Evolutionary conservation across 2,113 vertebrate genomes (phyloP), one percentile per base, ranked within the genome.

Genomic region (Melanostigma gelatinosum): DNA sequence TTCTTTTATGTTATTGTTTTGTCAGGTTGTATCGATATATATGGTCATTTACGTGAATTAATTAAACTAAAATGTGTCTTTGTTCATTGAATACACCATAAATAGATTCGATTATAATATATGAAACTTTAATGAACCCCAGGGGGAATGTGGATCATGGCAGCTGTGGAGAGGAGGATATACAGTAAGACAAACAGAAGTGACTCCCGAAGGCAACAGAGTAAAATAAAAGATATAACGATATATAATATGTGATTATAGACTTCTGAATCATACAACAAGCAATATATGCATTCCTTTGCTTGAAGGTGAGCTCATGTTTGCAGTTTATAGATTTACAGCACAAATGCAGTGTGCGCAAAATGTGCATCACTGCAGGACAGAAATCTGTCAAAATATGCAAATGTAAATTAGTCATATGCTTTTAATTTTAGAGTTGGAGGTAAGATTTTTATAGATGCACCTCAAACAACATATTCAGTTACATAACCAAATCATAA

Each of bases 81-180:
- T 85, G 50, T 87, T 84, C 38, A 36, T 69, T 67, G 63, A 90
- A 87, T 72, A 68, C 77, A 77, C 65, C 79, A 84, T 77, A 86
- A 86, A 90, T 85, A 85, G 77, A 87, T 65, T 57, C 64, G 55
- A 77, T 88, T 85, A 80, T 77, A 87, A 86, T 65, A 80, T 58
- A 83, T 88, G 46, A 90, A 91, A 90, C 58, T 91, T 93, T 91
- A 89, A 92, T 90, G 85, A 89, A 83, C 83, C 87, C 85, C 86
- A 48, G 20, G 72, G 87, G 91, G 75, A 89, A 93, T 91, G 85
- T 90, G 77, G 89, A 84, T 89, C 87, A 92, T 44, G 48, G 80
- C 69, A 83, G 85, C 82, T 38, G 72, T 46, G 44, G 77, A 82
- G 75, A 80, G 72, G 22, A 79, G 55, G 69, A 77, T 83, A 61